Base-by-base conservation (phyloP, 53 echinoderm and acorn worm genomes). In the Luidia sarsii region DNA sequence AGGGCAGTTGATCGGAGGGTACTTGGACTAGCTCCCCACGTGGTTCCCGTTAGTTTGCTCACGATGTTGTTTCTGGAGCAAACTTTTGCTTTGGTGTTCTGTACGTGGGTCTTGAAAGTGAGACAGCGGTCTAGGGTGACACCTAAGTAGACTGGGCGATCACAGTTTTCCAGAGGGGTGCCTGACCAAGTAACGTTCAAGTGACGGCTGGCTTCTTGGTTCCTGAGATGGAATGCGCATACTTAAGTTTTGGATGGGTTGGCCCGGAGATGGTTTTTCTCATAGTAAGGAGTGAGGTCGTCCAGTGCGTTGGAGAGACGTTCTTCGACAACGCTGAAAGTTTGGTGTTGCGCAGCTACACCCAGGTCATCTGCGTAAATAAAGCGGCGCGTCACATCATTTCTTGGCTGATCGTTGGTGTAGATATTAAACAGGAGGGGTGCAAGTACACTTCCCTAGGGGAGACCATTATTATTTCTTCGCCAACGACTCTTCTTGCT, bases 401-500 rank as follows among this genome's bases (percentile, higher is more conserved):
- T 50, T 5, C 23, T 87, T 24, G 74, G 71, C 39, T 82, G 82
- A 61, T 82, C 73, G 32, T 62, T 82, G 2, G 82, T 87, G 48
- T 87, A 82, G 35, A 81, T 87, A 62, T 87, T 82, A 28, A 71
- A 71, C 31, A 87, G 55, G 0, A 81, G 72, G 4, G 82, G 87
- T 2, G 81, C 87, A 49, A 87, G 87, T 21, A 87, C 73, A 67
- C 85, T 75, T 3, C 82, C 87, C 33, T 87, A 82, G 49, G 73
- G 87, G 4, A 82, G 73, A 0, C 87, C 73, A 64, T 87, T 82
- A 27, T 25, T 85, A 4, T 19, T 37, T n/a, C n/a, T 72, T 14
- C 72, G 50, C 72, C 73, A 72, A 24, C 81, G 81, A 51, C 87
- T 87, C 31, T 36, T 35, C 51, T 79, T 80, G 6, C 88, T 64